Conservation (phyloP, 2,797 vertebrate genomes). For the Myoxocephalus aenaeus region DNA sequence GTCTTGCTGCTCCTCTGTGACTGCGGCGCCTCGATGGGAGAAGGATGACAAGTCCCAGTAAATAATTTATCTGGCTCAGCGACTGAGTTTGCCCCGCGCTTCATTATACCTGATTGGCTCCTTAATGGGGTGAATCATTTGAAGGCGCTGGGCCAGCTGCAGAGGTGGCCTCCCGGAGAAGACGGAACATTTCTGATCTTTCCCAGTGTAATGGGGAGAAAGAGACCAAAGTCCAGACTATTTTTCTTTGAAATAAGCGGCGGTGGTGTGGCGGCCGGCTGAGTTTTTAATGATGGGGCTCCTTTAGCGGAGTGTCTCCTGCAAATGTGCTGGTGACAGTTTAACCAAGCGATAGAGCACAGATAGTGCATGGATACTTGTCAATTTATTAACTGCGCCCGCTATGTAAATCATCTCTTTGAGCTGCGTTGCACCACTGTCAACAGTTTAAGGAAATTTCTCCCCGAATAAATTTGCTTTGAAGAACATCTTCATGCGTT, state of each 20-base stretch:
- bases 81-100: conserved; percentile 66
- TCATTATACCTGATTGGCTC: conserved; percentile 83
- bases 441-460: conserved; percentile 61
- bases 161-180: conserved; percentile 59
- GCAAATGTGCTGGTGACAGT: conserved; percentile 41
- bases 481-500: conserved; percentile 54
- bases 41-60: conserved; percentile 76
- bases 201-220: conserved; percentile 55
- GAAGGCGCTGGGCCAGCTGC: conserved; percentile 49
- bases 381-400: conserved; percentile 59
- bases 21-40: conserved; percentile 61
- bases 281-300: conserved; percentile 66
- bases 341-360: conserved; percentile 35
- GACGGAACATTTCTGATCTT: conserved; percentile 59
- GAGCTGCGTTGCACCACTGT: conserved; percentile 56
- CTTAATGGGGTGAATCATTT: conserved; percentile 81
- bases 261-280: conserved; percentile 37
- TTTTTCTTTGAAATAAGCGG: conserved; percentile 56
- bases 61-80: conserved; percentile 83
- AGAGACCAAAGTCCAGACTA: conserved; percentile 61
- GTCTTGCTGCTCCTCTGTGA: conserved; percentile 65
- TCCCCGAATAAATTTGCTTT: conserved; percentile 64
- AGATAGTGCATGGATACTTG: conserved; percentile 39
- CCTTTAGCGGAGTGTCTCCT: conserved; percentile 30
- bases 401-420: conserved; percentile 65